Conservation (phyloP, 1,140 invertebrate species). For the Polyergus mexicanus region DNA sequence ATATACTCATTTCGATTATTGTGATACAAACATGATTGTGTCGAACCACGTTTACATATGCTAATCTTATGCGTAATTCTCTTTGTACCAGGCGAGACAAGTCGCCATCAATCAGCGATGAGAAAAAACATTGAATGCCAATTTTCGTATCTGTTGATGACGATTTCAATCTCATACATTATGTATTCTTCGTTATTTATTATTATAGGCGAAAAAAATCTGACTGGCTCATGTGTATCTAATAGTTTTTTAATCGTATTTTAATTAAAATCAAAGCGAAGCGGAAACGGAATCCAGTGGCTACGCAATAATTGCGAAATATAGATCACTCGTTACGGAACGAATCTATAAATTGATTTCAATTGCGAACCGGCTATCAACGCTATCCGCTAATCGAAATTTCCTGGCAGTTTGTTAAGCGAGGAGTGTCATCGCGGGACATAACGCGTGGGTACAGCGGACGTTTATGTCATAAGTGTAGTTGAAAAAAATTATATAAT, state of each 20-base stretch:
- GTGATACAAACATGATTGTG: conserved; percentile 16
- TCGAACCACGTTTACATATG: conserved; percentile 39
- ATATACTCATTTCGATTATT: conserved; percentile 39
- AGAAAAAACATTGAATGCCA: conserved; percentile 36
- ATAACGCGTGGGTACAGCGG: conserved; percentile 49
- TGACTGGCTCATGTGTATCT: not conserved
- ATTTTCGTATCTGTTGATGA: conserved; percentile 16
- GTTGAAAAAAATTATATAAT: conserved; percentile 47
- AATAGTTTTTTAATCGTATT: conserved; percentile 10
- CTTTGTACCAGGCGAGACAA: conserved; percentile 48
- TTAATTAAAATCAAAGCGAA: conserved; percentile 13
- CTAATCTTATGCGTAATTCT: conserved; percentile 29
- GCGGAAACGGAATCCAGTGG: not conserved
- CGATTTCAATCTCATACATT: conserved; percentile 18
- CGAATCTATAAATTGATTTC: conserved; percentile 33
- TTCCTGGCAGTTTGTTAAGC: conserved; percentile 42
- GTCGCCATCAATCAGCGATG: conserved; percentile 30
- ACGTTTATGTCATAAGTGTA: conserved; percentile 35
- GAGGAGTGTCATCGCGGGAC: conserved; percentile 26
- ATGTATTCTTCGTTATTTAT: conserved; percentile 6
- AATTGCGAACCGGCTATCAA: conserved; percentile 42
- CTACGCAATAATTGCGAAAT: not conserved
- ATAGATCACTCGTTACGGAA: conserved; percentile 13
- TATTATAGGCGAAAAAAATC: not conserved
- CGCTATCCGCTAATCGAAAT: conserved; percentile 61